Evolutionary conservation across 1,140 invertebrate genomes (phyloP).

Genomic region (Ylistrum balloti): DNA sequence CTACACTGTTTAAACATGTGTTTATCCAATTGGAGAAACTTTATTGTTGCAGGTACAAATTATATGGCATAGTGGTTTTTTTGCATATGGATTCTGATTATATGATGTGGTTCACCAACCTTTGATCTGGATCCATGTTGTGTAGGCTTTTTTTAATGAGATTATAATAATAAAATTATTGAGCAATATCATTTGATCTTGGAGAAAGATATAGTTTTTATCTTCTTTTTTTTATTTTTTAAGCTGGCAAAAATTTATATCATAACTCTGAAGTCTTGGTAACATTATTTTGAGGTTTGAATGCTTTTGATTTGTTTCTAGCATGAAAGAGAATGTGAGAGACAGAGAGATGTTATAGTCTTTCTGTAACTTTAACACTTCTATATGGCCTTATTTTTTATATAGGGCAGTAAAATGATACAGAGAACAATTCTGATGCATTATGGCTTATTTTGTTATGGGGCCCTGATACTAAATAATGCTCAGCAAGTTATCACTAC

Average conservation of each 20-base stretch:
- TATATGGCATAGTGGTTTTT: background rate
- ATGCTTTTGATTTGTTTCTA: too few species aligned
- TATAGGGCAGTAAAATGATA: too few species aligned
- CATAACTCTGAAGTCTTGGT: background rate
- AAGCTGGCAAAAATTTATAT: background rate
- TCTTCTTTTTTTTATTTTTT: too few species aligned
- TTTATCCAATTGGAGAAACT: background rate
- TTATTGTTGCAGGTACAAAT: constrained; percentile 2
- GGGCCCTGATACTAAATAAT: too few species aligned
- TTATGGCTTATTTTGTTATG: too few species aligned
- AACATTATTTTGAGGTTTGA: background rate
- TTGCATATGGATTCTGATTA: too few species aligned
- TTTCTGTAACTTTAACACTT: too few species aligned
- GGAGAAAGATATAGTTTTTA: background rate
- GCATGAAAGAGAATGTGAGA: too few species aligned
- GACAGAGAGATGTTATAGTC: too few species aligned
- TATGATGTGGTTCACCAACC: background rate
- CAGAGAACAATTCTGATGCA: too few species aligned
- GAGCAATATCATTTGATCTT: background rate
- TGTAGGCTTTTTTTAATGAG: background rate
- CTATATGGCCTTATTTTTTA: too few species aligned
- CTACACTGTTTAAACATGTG: background rate
- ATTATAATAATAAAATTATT: background rate
- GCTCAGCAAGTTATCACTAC: too few species aligned
- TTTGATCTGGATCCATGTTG: background rate